Evolutionary conservation across 2,113 vertebrate species (phyloP).

Genomic region (Smithornis capensis): DNA sequence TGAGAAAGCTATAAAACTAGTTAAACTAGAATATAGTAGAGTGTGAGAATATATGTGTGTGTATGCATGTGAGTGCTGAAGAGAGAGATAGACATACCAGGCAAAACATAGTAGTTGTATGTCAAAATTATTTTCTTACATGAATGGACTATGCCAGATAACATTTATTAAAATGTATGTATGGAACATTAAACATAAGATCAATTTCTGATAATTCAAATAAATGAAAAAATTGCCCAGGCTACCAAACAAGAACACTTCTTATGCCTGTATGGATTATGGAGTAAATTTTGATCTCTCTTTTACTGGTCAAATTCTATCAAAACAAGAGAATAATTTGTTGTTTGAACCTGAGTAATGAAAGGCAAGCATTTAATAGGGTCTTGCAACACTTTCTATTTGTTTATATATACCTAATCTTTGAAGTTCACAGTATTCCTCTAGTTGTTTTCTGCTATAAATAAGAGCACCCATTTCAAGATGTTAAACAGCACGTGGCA

Average conservation of each 20-base stretch:
- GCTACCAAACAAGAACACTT: neutral
- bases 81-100: neutral
- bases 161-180: slow-evolving; percentile 27
- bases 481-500: neutral
- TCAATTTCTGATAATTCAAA: neutral
- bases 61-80: fast-evolving
- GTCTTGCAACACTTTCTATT: neutral
- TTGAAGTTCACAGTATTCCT: neutral
- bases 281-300: neutral
- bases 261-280: neutral
- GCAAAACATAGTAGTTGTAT: neutral
- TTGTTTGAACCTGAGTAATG: neutral
- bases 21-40: neutral
- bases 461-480: neutral
- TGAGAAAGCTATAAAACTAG: neutral
- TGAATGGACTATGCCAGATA: neutral
- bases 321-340: neutral
- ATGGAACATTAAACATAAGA: slow-evolving; percentile 14
- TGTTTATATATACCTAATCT: neutral
- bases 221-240: neutral
- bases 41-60: fast-evolving
- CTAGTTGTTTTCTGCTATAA: neutral
- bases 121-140: neutral
- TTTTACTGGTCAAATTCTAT: neutral
- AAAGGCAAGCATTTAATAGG: neutral